phyloP scores from a whole-genome alignment of 2,797 vertebrate genomes.

The Peromyscus attwateri region DNA sequence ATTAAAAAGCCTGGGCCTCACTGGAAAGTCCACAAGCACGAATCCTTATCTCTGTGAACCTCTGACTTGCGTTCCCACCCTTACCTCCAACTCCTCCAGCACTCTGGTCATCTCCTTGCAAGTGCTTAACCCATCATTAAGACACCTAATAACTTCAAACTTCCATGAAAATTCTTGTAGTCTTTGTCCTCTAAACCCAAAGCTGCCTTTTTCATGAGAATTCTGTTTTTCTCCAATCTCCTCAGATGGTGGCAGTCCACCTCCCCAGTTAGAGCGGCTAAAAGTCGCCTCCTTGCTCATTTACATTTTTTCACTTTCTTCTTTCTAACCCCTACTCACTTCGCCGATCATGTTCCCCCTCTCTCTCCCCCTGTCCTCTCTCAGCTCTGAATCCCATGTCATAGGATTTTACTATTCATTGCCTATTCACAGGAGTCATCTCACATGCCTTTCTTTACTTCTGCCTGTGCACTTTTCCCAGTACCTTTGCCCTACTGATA shows the following conservation, averaged over 20 bases:
- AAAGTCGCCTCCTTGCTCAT: not conserved
- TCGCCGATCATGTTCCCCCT: fast-evolving
- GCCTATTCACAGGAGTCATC: not conserved
- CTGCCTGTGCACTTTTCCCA: not conserved
- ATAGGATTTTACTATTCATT: not conserved
- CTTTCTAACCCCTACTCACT: not conserved
- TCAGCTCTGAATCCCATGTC: not conserved
- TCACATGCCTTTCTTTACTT: not conserved
- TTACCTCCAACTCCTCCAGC: not conserved
- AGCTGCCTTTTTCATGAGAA: not conserved
- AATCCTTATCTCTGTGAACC: not conserved
- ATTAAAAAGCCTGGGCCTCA: not conserved
- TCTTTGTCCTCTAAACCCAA: not conserved
- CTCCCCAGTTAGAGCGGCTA: not conserved
- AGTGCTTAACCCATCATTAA: not conserved
- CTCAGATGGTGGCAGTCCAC: not conserved
- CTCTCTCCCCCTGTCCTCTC: not conserved
- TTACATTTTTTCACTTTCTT: not conserved
- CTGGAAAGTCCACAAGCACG: not conserved
- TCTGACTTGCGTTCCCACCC: not conserved
- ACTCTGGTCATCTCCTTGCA: not conserved
- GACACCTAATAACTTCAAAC: not conserved
- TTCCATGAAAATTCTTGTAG: not conserved
- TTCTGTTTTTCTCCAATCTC: not conserved
- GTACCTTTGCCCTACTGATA: not conserved